Base-by-base conservation (phyloP, 2,113 vertebrate genomes). In the Lasiurus borealis region DNA sequence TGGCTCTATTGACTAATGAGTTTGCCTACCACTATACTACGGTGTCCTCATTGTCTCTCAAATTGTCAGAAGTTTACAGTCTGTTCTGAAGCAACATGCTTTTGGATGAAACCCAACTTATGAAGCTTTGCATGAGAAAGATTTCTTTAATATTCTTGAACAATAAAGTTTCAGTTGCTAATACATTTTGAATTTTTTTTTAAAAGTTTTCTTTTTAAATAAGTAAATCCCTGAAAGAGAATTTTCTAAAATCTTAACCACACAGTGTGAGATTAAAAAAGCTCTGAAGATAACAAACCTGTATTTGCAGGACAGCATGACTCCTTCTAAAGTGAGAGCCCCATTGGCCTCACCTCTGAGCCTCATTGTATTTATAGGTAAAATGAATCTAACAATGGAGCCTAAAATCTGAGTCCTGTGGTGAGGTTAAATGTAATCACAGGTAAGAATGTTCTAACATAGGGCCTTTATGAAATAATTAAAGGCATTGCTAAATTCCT, bases 61-160 rank as follows among this genome's bases (percentile, higher is more conserved):
- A 3, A 8, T 89, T 82, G 78, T 78, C 27, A 50, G 76, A 91
- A 73, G n/a, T 85, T 29, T 69, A n/a, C 4, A 64, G 10, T 6
- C 16, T 90, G 1, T 85, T 96, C 73, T 69, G 54, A 78, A 95
- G 76, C 15, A 90, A 77, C 5, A 69, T 71, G 5, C 2, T 83
- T 87, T 94, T 27, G 16, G 15, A 59, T 88, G 19, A 97, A 90
- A 40, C 8, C 18, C 44, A 76, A 21, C 71, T 95, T 90, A 50
- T 10, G 80, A 80, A 93, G 21, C 25, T 76, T 5, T 57, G 66
- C 2, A 19, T 82, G 73, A 76, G 18, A 31, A 84, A 9, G 0
- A 46, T 62, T 92, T 48, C n/a, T 75, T 40, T 75, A 64, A 48
- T 83, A 93, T 82, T 52, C 25, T 76, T 81, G 3, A 81, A 85